Conservation (phyloP, 2,797 vertebrate species). For the Poecilia velifera region DNA sequence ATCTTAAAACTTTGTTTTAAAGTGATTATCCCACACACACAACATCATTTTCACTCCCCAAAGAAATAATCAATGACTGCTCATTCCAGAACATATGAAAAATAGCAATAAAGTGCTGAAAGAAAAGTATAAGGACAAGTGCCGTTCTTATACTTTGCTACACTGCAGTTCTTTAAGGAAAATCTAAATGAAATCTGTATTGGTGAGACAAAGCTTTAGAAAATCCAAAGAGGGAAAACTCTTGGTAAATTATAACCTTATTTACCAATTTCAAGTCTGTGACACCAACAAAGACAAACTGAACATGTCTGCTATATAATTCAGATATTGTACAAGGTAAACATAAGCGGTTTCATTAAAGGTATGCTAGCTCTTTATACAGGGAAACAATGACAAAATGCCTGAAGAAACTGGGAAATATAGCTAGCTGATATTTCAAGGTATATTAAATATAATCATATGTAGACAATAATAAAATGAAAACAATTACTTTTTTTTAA, state of each 20-base stretch:
- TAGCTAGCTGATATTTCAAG: neutral
- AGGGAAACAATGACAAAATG: neutral
- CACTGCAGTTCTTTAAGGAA: neutral
- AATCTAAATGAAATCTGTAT: neutral
- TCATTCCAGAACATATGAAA: neutral
- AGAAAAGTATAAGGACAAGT: neutral
- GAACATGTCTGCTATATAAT: neutral
- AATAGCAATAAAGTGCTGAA: neutral
- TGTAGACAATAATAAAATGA: neutral
- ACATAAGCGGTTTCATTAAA: neutral
- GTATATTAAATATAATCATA: neutral
- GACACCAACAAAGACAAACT: neutral
- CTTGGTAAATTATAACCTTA: neutral
- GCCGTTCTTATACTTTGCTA: neutral
- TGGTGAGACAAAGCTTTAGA: neutral
- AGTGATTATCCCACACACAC: neutral
- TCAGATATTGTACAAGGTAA: neutral
- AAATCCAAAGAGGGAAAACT: neutral
- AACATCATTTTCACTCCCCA: neutral
- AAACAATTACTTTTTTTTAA: neutral
- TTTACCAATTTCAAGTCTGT: neutral
- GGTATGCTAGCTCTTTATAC: neutral
- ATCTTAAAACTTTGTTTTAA: neutral
- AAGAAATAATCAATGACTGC: neutral
- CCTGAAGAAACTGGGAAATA: neutral